Base-by-base conservation (phyloP, 2,113 vertebrate species). In the Hyaena hyaena region DNA sequence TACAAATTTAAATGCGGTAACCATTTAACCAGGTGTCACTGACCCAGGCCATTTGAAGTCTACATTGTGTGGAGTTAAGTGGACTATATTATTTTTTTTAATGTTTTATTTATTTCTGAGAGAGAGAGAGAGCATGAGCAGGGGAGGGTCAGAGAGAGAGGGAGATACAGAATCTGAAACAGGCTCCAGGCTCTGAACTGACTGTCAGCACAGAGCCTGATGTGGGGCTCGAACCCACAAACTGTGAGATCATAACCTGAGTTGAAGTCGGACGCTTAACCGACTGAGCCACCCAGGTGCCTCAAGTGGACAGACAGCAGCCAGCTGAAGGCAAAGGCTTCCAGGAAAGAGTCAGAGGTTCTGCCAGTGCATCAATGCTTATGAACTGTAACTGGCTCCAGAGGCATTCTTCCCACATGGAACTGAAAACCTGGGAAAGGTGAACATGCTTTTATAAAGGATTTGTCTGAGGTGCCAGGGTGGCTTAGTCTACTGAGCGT, bases 331-430 rank as follows among this genome's bases (percentile, higher is more conserved):
- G 9, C 53, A 77, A 82, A 63, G 26, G 0, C 23, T 93, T 73
- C 16, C 31, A 33, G 31, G 69, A 33, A 61, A n/a, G 26, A 0
- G 10, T 45, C 31, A 35, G 58, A 82, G 0, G 10, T 43, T 71
- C 74, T 48, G 43, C 50, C 24, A 5, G 9, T 5, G 5, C 0
- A 10, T 9, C 10, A 1, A 1, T 35, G 48, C 35, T 35, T 66
- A 1, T 45, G 55, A 87, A 4, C 74, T 21, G 0, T 53, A 2
- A 2, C 39, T 16, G 61, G 28, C 61, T 45, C 35, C 83, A 74
- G 19, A 74, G 17, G 26, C 26, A 11, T 9, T 63, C 74, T 24
- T 39, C 35, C 31, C 45, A 26, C 0, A 5, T 5, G 14, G 39
- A 28, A 53, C 0, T 33, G 45, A 65, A 61, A 5, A 55, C 39